Evolutionary conservation across 2,888 invertebrate species (phyloP).

Genomic region (Tetrapedia diversipes): DNA sequence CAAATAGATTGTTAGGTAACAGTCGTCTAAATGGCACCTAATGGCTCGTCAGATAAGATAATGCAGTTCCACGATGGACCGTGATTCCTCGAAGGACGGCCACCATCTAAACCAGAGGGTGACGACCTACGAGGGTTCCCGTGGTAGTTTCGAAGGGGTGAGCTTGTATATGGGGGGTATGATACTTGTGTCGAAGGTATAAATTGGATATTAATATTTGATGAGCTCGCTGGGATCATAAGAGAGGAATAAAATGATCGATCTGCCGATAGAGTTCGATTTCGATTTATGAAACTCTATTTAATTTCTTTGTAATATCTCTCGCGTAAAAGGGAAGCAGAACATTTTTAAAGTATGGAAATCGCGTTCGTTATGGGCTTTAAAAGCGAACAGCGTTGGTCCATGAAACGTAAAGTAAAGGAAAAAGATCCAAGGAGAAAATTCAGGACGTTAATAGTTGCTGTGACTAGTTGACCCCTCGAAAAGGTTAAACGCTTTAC

Average conservation of each 20-base stretch:
- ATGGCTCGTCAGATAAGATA: constrained; percentile 71
- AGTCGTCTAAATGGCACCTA: constrained; percentile 45
- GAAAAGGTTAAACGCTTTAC: constrained; percentile 47
- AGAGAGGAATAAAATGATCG: constrained; percentile 40
- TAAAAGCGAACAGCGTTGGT: too few species aligned
- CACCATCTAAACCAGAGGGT: constrained; percentile 20
- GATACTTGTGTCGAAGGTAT: constrained; percentile 73
- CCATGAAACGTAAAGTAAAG: neutral
- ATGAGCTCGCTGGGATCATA: constrained; percentile 65
- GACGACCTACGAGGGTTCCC: constrained; percentile 18
- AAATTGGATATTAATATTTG: constrained; percentile 81
- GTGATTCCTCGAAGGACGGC: constrained; percentile 46
- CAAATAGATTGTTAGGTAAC: constrained; percentile 57
- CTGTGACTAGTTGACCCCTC: constrained; percentile 47
- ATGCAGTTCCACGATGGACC: constrained; percentile 44
- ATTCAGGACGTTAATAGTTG: constrained; percentile 5
- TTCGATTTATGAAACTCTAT: neutral
- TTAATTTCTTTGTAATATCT: neutral
- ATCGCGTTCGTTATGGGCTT: too few species aligned
- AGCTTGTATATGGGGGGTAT: constrained; percentile 61
- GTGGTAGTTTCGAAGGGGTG: constrained; percentile 39
- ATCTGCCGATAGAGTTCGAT: constrained; percentile 24
- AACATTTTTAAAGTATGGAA: neutral
- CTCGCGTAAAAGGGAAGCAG: too few species aligned
- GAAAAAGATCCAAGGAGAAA: constrained; percentile 4